Percentiles rank a stretch among this genome's conserved stretches.
Evolutionary conservation across 2,888 invertebrate genomes (phyloP).

Genomic region (Agonum fuliginosum): DNA sequence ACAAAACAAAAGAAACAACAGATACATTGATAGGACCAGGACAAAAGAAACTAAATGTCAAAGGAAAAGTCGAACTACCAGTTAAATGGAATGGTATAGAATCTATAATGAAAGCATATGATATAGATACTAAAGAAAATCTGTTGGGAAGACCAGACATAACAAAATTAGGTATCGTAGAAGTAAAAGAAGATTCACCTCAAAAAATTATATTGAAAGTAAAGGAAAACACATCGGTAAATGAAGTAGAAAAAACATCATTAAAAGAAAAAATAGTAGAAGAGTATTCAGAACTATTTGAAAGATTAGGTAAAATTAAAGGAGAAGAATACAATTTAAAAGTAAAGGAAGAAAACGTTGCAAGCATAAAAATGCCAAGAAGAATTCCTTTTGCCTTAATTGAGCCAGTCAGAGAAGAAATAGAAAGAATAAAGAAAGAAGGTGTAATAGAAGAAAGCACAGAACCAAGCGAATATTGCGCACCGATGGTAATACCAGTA

Average conservation of each 20-base stretch:
- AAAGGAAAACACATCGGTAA: neutral
- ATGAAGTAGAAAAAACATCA: neutral
- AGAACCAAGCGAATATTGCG: slow-evolving; percentile 67
- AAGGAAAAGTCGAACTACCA: neutral
- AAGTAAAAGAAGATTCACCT: neutral
- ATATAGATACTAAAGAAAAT: slow-evolving; percentile 13
- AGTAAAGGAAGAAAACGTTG: slow-evolving; percentile 63
- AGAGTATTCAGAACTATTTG: slow-evolving; percentile 57
- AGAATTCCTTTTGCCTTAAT: slow-evolving; percentile 66
- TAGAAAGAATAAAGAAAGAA: slow-evolving; percentile 64
- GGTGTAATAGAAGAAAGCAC: slow-evolving; percentile 47
- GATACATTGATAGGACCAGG: no score
- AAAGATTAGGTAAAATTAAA: slow-evolving; percentile 62
- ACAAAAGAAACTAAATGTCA: slow-evolving; percentile 5
- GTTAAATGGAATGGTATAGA: slow-evolving; percentile 10
- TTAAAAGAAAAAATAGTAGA: slow-evolving; percentile 2
- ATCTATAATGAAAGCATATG: neutral
- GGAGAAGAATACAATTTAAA: slow-evolving; percentile 63
- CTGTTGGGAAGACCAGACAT: slow-evolving; percentile 20
- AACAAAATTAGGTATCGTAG: neutral
- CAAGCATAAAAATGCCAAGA: slow-evolving; percentile 65
- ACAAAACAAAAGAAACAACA: no score
- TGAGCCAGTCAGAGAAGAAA: slow-evolving; percentile 65
- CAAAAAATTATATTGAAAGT: neutral
- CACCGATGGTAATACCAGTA: slow-evolving; percentile 67